A percentile compares a stretch with the other conserved stretches of the same genome.
Conservation (phyloP, 2,113 vertebrate genomes). For the Menidia beryllina region DNA sequence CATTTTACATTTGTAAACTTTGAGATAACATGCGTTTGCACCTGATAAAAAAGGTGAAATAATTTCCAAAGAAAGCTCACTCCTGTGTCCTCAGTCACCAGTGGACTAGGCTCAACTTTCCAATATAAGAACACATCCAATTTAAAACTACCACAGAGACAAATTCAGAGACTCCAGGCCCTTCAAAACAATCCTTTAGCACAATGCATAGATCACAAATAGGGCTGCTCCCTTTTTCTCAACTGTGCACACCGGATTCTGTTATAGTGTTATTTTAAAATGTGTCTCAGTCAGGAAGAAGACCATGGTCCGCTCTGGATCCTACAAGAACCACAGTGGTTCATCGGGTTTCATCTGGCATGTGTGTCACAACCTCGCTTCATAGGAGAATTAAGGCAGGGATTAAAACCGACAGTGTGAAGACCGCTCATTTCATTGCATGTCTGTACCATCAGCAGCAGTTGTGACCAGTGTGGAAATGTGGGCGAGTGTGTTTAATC, state of each 20-base stretch:
- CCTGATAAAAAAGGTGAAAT: slow-evolving; percentile 4
- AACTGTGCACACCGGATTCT: not conserved
- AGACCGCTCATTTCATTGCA: slow-evolving; percentile 28
- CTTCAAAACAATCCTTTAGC: slow-evolving; percentile 29
- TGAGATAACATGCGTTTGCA: slow-evolving; percentile 3
- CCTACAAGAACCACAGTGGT: slow-evolving; percentile 55
- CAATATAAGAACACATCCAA: slow-evolving; percentile 39
- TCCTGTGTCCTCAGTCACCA: slow-evolving; percentile 63
- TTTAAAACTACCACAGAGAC: slow-evolving; percentile 43
- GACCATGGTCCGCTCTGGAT: slow-evolving; percentile 53
- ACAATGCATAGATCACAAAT: slow-evolving; percentile 11
- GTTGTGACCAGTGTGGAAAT: slow-evolving; percentile 48
- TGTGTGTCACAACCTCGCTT: slow-evolving; percentile 41
- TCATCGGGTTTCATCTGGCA: slow-evolving; percentile 10
- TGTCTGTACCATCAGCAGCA: slow-evolving; percentile 46
- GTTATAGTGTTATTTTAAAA: slow-evolving; percentile 19
- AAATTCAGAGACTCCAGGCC: slow-evolving; percentile 24
- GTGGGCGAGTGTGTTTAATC: not conserved
- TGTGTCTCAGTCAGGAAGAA: slow-evolving; percentile 21
- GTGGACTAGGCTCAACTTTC: slow-evolving; percentile 51
- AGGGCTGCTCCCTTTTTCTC: not conserved
- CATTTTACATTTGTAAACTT: slow-evolving; percentile 3
- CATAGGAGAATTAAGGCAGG: slow-evolving; percentile 34
- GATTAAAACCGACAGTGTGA: not conserved
- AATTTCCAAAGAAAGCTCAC: slow-evolving; percentile 37